Evolutionary conservation across 1,140 invertebrate genomes (phyloP).

Genomic region (Pollicipes pollicipes): DNA sequence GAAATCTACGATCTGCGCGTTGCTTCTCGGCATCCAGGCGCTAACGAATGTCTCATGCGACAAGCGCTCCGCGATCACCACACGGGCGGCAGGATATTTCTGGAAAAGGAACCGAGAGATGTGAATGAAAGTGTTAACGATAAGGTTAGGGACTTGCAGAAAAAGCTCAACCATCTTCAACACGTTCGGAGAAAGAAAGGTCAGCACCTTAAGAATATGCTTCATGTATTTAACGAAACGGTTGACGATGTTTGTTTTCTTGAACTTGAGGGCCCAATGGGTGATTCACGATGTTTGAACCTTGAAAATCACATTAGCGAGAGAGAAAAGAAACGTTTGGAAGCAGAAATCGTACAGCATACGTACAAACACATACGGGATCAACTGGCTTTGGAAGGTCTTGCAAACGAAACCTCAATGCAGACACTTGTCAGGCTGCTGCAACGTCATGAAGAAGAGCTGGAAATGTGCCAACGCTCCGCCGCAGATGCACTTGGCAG

Average conservation of each 20-base stretch:
- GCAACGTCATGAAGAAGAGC: neutral
- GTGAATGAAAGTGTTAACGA: neutral
- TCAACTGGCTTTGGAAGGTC: neutral
- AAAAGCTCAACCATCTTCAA: neutral
- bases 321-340: neutral
- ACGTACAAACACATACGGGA: neutral
- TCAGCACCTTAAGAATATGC: neutral
- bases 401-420: neutral
- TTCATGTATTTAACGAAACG: neutral
- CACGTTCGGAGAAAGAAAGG: neutral
- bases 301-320: neutral
- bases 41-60: neutral
- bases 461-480: neutral
- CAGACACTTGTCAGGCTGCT: neutral
- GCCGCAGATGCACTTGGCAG: neutral
- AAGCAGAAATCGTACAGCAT: neutral
- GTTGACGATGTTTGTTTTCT: neutral
- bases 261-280: neutral
- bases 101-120: neutral
- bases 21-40: neutral
- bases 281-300: neutral
- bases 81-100: neutral
- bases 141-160: neutral
- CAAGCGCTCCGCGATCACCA: neutral
- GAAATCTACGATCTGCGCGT: neutral